Conservation (phyloP, 2,113 vertebrate species). For the Galemys pyrenaicus region DNA sequence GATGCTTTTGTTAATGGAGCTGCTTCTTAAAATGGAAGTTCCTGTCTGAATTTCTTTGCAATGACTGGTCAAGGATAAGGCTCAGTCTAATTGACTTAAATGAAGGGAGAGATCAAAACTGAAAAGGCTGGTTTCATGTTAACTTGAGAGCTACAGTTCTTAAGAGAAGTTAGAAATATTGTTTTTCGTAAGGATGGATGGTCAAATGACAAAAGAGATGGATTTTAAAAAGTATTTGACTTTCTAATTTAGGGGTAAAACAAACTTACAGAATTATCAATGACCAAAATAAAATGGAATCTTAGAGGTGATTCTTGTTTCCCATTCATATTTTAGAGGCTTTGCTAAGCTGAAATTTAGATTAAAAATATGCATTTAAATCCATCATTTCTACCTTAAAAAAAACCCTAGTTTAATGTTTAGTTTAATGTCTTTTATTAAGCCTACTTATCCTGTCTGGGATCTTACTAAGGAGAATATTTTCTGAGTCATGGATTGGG, state of each 20-base stretch:
- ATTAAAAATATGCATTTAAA: background rate
- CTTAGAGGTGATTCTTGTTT: background rate
- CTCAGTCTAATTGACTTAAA: background rate
- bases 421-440: background rate
- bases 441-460: background rate
- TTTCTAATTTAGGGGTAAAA: background rate
- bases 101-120: background rate
- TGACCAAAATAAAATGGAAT: background rate
- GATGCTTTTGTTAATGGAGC: background rate
- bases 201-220: background rate
- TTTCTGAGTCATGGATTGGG: background rate
- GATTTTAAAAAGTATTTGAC: background rate
- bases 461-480: background rate
- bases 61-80: background rate
- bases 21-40: background rate
- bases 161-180: background rate
- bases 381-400: background rate
- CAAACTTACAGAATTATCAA: background rate
- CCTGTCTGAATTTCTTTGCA: background rate
- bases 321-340: background rate
- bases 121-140: background rate
- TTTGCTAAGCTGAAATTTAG: constrained; percentile 6
- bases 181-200: background rate
- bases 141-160: background rate
- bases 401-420: background rate